Percentiles rank a stretch among this genome's conserved stretches.
These are phyloP conservation scores for Megamerina dolium DNA, from an alignment of 2,888 invertebrate species.

Conservation along the genomic window DNA sequence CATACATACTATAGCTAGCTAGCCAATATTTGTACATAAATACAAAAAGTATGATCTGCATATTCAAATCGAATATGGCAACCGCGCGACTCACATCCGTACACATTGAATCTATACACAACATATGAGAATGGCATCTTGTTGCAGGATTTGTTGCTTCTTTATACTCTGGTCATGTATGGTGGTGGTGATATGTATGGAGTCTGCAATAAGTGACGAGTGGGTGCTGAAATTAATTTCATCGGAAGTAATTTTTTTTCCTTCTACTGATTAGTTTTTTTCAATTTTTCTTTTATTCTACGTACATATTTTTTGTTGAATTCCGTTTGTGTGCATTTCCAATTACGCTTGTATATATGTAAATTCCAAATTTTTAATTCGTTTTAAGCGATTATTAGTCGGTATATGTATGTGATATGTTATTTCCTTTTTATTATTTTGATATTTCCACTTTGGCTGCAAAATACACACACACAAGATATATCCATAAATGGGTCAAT, in stretches of 20 bases:
- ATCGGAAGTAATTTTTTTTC: conserved; percentile 34
- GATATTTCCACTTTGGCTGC: no score
- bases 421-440: no score
- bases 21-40: no score
- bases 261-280: conserved; percentile 26
- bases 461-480: no score
- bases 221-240: conserved; percentile 35
- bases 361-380: neutral
- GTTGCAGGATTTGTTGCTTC: neutral
- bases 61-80: conserved; percentile 31
- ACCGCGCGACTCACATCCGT: conserved; percentile 16
- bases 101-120: no score
- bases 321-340: neutral
- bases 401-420: no score
- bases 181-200: no score
- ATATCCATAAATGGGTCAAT: no score
- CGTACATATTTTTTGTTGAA: conserved; percentile 4
- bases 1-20: no score
- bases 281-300: no score
- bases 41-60: conserved; percentile 28
- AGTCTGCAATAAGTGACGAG: conserved; percentile 15
- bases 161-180: neutral
- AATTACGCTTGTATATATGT: neutral
- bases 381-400: no score
- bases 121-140: no score